Evolutionary conservation across 1,140 invertebrate genomes (phyloP).

Genomic region (Drosophila azteca): DNA sequence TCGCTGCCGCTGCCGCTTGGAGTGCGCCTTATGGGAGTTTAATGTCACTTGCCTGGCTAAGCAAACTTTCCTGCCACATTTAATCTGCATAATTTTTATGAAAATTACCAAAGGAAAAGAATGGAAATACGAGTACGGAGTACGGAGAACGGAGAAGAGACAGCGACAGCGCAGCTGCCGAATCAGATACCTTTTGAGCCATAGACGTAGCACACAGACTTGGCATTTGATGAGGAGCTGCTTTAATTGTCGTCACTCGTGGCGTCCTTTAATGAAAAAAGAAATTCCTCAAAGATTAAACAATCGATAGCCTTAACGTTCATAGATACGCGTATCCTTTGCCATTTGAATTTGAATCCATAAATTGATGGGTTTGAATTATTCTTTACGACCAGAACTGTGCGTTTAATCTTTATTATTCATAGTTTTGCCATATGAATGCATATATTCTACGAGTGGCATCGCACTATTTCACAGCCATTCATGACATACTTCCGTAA

Average conservation of each 20-base stretch:
- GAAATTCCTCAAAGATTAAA: slow-evolving; percentile 11
- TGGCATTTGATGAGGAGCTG: neutral
- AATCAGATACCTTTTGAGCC: slow-evolving; percentile 6
- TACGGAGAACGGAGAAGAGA: neutral
- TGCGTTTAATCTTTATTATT: neutral
- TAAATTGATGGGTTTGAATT: too few species aligned
- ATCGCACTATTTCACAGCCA: slow-evolving; percentile 2
- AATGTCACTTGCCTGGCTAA: slow-evolving; percentile 66
- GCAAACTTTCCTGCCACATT: slow-evolving; percentile 67
- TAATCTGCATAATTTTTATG: slow-evolving; percentile 81
- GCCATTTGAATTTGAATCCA: too few species aligned
- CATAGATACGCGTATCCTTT: too few species aligned
- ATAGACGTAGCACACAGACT: slow-evolving; percentile 8
- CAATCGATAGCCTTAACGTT: too few species aligned
- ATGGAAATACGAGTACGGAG: neutral
- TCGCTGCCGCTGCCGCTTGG: too few species aligned
- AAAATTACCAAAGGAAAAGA: slow-evolving; percentile 35
- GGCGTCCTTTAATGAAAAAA: slow-evolving; percentile 33
- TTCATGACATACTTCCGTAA: slow-evolving; percentile 30
- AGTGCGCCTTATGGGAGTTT: slow-evolving; percentile 72
- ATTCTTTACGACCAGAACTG: too few species aligned
- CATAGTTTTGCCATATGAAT: neutral
- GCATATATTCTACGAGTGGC: too few species aligned
- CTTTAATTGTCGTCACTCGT: slow-evolving; percentile 28
- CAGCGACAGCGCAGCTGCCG: slow-evolving; percentile 1